Evolutionary conservation across 1,140 invertebrate species (phyloP).

Genomic region (Vanessa tameamea): DNA sequence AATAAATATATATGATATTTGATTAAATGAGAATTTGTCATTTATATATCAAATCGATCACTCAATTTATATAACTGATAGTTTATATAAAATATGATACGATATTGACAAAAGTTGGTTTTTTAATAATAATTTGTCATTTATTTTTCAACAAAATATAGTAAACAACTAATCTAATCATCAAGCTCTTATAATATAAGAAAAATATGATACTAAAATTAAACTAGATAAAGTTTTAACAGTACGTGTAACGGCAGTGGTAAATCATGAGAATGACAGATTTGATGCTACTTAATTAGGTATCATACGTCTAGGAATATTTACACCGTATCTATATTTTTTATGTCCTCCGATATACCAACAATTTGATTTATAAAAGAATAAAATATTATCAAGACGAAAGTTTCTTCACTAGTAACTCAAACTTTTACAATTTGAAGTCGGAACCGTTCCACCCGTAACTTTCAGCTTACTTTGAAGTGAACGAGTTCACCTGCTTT

Average conservation of each 20-base stretch:
- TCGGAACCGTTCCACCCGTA: conserved; percentile 41
- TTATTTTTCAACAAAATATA: neutral
- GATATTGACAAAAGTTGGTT: no score
- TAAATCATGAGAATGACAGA: conserved; percentile 7
- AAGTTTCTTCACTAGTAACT: conserved; percentile 35
- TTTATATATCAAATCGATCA: no score
- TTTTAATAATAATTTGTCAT: no score
- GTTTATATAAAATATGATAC: no score
- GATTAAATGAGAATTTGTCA: no score
- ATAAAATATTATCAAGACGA: conserved; percentile 35
- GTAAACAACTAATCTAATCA: conserved; percentile 8
- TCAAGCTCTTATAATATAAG: neutral
- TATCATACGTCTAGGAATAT: conserved; percentile 32
- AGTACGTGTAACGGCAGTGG: conserved; percentile 22
- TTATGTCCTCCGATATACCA: conserved; percentile 9
- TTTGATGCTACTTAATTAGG: conserved; percentile 35
- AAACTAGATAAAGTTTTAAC: conserved; percentile 1
- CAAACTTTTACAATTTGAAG: conserved; percentile 49
- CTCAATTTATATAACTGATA: no score
- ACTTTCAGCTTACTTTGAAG: conserved; percentile 39
- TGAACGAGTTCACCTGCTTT: conserved; percentile 46
- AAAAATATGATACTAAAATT: conserved; percentile 2
- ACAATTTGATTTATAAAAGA: conserved; percentile 28
- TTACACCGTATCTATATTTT: conserved; percentile 28
- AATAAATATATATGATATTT: no score